Evolutionary conservation across 2,888 invertebrate genomes (phyloP).

Genomic region (Seira sanloemensis): DNA sequence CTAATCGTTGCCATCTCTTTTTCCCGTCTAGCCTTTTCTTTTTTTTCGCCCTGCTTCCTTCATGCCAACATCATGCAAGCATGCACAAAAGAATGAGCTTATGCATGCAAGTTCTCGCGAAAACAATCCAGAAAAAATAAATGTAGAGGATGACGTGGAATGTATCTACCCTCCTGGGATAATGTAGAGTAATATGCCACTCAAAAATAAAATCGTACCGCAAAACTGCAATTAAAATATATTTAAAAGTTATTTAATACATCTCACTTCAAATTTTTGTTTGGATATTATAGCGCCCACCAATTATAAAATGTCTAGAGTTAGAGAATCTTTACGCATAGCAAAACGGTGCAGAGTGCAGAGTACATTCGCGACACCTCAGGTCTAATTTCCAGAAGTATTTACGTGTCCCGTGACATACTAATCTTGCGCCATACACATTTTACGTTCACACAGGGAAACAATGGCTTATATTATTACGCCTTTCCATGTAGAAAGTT

Average conservation of each 20-base stretch:
- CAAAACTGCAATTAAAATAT: neutral
- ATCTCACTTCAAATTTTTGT: neutral
- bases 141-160: slow-evolving; percentile 36
- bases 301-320: neutral
- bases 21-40: neutral
- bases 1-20: neutral
- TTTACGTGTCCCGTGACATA: no score
- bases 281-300: neutral
- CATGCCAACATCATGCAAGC: slow-evolving; percentile 28
- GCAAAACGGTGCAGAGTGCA: no score
- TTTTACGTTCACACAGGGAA: no score
- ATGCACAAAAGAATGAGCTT: slow-evolving; percentile 16
- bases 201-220: neutral
- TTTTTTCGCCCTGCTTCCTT: neutral
- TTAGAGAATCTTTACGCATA: neutral
- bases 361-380: no score
- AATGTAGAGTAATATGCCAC: neutral
- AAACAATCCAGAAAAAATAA: slow-evolving; percentile 26
- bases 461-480: no score
- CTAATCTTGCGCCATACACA: no score
- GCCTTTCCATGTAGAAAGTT: neutral
- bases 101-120: slow-evolving; percentile 57
- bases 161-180: slow-evolving; percentile 10
- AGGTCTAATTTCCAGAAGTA: no score
- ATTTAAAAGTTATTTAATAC: no score